Base-by-base conservation (phyloP, 2,888 invertebrate genomes). In the Stegana nigrithorax region DNA sequence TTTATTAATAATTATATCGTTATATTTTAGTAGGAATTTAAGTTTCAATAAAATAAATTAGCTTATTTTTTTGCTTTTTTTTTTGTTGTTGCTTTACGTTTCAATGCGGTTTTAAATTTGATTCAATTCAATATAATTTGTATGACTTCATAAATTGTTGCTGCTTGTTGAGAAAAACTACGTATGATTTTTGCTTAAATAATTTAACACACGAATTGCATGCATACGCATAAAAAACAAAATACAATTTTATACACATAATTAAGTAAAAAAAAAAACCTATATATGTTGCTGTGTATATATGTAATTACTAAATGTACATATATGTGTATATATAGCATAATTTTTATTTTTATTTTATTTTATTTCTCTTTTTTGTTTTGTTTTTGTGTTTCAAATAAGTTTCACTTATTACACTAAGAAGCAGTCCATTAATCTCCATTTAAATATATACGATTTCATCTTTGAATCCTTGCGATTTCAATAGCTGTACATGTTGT, bases 401-500 rank as follows among this genome's bases (percentile, higher is more conserved):
- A 73, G 73, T 71, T 72, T 71, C 73, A 73, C 77, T 75, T 79
- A 78, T 75, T 73, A 72, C 63, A 78, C 83, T 83, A 84, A 81
- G 80, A 84, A 82, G 83, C 84, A 84, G 84, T 84, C 84, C 84
- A 83, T 81, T 84, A 78, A 84, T 84, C 84, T 84, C 84, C 84
- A 76, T 76, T 83, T 83, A 82, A 81, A 80, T 75, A 73, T 80
- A 76, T 70, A 73, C 73, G 67, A 70, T 76, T 78, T 76, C 78
- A 75, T 73, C 79, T 72, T 81, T 81, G 78, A 77, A 79, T 79
- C 75, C 78, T 79, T 73, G 75, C 73, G 78, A 76, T 76, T 78
- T 80, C 80, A 76, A 76, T 75, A 69, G 67, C 80, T 77, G 72
- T 80, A 77, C 77, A 77, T 76, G 21, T 29, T 29, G 6, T 29